phyloP scores from a whole-genome alignment of 2,888 invertebrate genomes.

The Mythimna vitellina region DNA sequence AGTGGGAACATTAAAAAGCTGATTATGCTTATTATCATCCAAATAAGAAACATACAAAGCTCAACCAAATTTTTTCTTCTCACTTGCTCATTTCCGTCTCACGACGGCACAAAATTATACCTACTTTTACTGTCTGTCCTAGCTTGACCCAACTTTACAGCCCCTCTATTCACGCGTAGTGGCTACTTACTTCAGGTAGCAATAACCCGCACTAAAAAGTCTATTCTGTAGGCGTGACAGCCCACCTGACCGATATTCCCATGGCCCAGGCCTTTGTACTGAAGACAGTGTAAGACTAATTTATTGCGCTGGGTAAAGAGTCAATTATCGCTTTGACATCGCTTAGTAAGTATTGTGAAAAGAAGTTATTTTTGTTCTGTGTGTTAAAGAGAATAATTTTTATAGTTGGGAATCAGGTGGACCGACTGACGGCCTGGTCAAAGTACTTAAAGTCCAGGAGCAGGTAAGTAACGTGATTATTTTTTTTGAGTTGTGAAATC shows the following conservation, averaged over 20 bases:
- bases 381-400: no score
- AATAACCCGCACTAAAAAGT: constrained; percentile 48
- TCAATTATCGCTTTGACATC: constrained; percentile 43
- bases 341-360: background rate
- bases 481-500: no score
- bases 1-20: no score
- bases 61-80: no score
- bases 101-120: no score
- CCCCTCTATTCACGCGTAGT: background rate
- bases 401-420: no score
- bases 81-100: no score
- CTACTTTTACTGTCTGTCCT: constrained; percentile 21
- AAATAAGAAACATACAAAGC: no score
- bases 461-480: no score
- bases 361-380: background rate
- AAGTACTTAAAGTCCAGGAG: no score
- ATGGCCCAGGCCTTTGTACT: constrained; percentile 59
- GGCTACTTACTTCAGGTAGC: constrained; percentile 70
- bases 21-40: background rate
- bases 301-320: constrained; percentile 68
- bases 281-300: constrained; percentile 64
- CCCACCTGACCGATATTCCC: constrained; percentile 77
- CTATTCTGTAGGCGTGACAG: constrained; percentile 80
- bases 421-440: no score
- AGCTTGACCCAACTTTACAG: constrained; percentile 20